phyloP scores from a whole-genome alignment of 2,888 invertebrate genomes.

The Crematogaster levior region DNA sequence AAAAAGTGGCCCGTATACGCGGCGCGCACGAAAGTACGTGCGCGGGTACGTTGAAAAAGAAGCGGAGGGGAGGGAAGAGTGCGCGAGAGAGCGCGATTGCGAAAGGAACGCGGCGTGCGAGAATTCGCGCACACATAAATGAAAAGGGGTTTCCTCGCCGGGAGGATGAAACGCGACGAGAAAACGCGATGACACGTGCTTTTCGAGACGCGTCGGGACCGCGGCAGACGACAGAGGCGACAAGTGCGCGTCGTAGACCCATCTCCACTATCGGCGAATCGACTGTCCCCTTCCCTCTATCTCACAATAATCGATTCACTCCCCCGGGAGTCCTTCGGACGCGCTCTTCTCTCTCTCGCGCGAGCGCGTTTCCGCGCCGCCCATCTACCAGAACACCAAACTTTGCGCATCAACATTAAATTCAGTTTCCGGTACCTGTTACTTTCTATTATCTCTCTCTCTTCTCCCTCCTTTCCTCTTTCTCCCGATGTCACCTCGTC shows the following conservation, averaged over 20 bases:
- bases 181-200: constrained; percentile 65
- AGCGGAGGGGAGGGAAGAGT: background rate
- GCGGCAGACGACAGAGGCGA: background rate
- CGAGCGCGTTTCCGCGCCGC: background rate
- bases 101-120: background rate
- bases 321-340: constrained; percentile 9
- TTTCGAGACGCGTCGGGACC: constrained; percentile 39
- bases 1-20: constrained; percentile 41
- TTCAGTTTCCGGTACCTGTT: constrained; percentile 26
- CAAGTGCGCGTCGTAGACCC: constrained; percentile 11
- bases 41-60: background rate
- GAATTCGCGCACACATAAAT: constrained; percentile 3
- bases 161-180: constrained; percentile 55
- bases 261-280: background rate
- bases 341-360: background rate
- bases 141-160: constrained; percentile 25
- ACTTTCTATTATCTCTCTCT: constrained; percentile 2
- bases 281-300: constrained; percentile 24
- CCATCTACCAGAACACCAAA: no score
- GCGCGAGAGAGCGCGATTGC: background rate
- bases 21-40: constrained; percentile 17
- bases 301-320: constrained; percentile 60
- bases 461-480: background rate
- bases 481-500: background rate
- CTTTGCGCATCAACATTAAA: no score